Evolutionary conservation across 2,888 invertebrate species (phyloP).

Genomic region (Loripinus fragilis): DNA sequence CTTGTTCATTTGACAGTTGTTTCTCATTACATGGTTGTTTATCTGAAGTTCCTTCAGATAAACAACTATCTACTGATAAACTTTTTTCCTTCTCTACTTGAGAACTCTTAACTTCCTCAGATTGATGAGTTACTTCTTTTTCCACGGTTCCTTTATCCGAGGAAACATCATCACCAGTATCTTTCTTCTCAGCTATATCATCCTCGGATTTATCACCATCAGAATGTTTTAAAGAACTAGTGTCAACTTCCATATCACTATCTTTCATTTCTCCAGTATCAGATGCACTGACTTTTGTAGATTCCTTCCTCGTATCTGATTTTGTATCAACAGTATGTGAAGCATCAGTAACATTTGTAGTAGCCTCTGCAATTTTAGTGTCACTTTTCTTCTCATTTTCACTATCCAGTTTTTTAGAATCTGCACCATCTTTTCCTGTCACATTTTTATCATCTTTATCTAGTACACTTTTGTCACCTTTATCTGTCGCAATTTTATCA

Average conservation of each 20-base stretch:
- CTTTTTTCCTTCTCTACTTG: background rate
- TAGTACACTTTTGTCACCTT: background rate
- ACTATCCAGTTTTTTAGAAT: background rate
- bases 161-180: conserved; percentile 4
- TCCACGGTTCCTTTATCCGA: conserved; percentile 10
- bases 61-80: background rate
- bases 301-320: background rate
- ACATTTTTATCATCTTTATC: background rate
- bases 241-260: too few species aligned
- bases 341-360: too few species aligned
- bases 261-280: too few species aligned
- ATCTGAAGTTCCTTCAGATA: conserved; percentile 3
- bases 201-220: too few species aligned
- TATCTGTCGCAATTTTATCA: background rate
- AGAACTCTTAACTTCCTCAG: background rate
- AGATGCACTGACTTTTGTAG: background rate
- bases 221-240: too few species aligned
- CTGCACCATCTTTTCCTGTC: background rate
- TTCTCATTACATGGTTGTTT: too few species aligned
- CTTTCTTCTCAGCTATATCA: background rate
- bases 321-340: too few species aligned
- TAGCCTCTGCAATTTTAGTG: background rate
- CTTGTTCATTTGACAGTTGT: too few species aligned
- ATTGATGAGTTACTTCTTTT: conserved; percentile 7
- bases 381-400: conserved; percentile 10